Base-by-base conservation (phyloP, 2,113 vertebrate genomes). In the Percina caprodes region DNA sequence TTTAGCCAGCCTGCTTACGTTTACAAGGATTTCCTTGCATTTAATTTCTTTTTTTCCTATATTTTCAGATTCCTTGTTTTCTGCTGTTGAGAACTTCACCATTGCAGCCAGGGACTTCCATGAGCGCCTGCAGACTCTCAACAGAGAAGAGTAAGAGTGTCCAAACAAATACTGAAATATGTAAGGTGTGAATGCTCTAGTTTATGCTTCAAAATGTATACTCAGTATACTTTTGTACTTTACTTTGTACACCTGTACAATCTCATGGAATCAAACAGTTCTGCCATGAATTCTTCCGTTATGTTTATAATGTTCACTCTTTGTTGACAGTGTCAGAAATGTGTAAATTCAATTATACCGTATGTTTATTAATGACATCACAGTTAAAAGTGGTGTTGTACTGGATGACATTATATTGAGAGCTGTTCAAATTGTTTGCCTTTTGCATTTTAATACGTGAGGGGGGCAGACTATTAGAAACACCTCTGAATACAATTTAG, bases 31-130 rank as follows among this genome's bases (percentile, higher is more conserved):
- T 0, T n/a, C 4, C 23, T 4, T 11, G 11, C 6, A 16, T 69
- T 49, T 2, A 3, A 2, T 19, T 8, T 42, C 2, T 30, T 21
- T n/a, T 15, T n/a, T 35, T 1, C 16, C 9, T 67, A 9, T 69
- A 30, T 85, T 81, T 94, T 49, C 85, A 99, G 98, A 96, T 68
- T 73, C 94, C 10, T 93, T 99, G 73, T 98, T 97, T 94, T 97
- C 96, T 58, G 96, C 98, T 9, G 96, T 96, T 78, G 52, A 85
- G 9, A 97, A 99, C 88, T 99, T 99, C 91, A 96, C 97, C 5
- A 69, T 88, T 35, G 95, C 95, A 81, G 96, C 96, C 30, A 71
- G 61, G 12, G 96, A 93, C 72, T 97, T 99, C 80, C 96, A 98
- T 2, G 79, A 93, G 72, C 95, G 96, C 42, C 94, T 99, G 21